A percentile compares a stretch with the other conserved stretches of the same genome.
These are phyloP conservation scores for Ochotona curzoniae DNA, from an alignment of 2,113 vertebrate species.

Conservation along the genomic window DNA sequence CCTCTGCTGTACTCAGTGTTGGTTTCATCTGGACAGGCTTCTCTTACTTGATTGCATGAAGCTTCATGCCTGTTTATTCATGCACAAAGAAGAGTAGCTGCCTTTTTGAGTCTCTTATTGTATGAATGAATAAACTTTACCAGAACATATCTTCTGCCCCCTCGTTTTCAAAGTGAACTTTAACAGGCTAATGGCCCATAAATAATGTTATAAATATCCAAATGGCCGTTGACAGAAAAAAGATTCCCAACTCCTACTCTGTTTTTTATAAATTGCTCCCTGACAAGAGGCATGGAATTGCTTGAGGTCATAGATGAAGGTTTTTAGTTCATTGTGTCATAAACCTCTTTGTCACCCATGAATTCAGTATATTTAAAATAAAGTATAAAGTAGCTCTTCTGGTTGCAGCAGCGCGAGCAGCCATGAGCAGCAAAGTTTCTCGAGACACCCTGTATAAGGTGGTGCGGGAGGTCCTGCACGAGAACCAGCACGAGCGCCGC, in stretches of 20 bases:
- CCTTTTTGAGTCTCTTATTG: constrained; percentile 13
- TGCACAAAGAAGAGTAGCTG: background rate
- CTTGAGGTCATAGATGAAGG: background rate
- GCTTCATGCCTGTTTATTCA: constrained; percentile 25
- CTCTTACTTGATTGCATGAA: background rate
- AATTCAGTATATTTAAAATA: constrained; percentile 24
- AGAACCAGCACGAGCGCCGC: too few species aligned
- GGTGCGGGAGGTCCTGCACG: too few species aligned
- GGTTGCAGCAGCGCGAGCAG: too few species aligned
- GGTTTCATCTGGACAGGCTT: constrained; percentile 12
- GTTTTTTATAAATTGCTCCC: constrained; percentile 33
- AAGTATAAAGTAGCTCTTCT: too few species aligned
- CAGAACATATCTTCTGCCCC: background rate
- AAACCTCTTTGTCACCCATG: constrained; percentile 3
- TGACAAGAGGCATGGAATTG: constrained; percentile 7
- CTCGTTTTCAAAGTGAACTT: constrained; percentile 37
- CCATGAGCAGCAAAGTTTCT: too few species aligned
- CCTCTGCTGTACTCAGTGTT: constrained; percentile 3
- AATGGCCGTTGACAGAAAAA: too few species aligned
- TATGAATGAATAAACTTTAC: constrained; percentile 42
- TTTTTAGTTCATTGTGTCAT: constrained; percentile 51
- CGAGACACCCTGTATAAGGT: too few species aligned
- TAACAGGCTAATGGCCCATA: too few species aligned
- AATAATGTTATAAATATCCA: too few species aligned
- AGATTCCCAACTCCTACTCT: background rate